These are phyloP conservation scores for Pipistrellus nathusii DNA, from an alignment of 2,797 vertebrate genomes.

Conservation along the genomic window DNA sequence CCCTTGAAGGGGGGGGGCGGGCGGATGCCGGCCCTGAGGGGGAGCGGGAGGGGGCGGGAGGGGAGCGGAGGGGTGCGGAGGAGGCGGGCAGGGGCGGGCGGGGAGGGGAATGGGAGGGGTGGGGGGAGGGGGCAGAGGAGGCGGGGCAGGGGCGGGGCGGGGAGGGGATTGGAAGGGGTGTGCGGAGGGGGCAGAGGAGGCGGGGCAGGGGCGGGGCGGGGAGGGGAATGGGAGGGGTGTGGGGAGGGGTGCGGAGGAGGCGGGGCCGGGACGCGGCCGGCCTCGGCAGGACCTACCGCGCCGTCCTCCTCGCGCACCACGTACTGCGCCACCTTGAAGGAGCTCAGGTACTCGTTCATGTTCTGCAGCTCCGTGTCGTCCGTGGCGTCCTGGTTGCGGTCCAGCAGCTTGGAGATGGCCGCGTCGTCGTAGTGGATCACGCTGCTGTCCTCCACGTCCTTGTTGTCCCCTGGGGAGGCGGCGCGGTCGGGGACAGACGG, in stretches of 20 bases:
- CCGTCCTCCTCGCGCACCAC: constrained; percentile 98
- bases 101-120: no score
- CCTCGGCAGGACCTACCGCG: constrained; percentile 91
- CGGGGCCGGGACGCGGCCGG: background rate
- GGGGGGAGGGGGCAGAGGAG: no score
- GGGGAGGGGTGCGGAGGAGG: no score
- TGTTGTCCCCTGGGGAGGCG: constrained; percentile 91
- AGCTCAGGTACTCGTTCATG: constrained; percentile 99
- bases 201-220: background rate
- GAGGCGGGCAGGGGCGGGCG: no score
- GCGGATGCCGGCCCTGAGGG: background rate
- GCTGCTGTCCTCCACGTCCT: constrained; percentile 96
- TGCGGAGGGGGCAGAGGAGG: no score
- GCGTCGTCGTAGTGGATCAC: constrained; percentile 98
- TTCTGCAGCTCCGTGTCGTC: constrained; percentile 99
- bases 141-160: no score
- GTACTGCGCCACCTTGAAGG: constrained; percentile 99
- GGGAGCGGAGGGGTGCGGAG: no score
- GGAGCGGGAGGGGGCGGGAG: no score
- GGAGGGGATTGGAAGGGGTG: rapidly evolving
- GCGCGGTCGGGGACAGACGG: rapidly evolving
- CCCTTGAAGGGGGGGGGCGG: background rate
- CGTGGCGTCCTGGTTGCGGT: constrained; percentile 96
- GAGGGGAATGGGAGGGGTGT: no score
- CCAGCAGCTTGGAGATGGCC: constrained; percentile 97